Conservation (phyloP, 2,888 invertebrate species). For the Eristalis tenax region DNA sequence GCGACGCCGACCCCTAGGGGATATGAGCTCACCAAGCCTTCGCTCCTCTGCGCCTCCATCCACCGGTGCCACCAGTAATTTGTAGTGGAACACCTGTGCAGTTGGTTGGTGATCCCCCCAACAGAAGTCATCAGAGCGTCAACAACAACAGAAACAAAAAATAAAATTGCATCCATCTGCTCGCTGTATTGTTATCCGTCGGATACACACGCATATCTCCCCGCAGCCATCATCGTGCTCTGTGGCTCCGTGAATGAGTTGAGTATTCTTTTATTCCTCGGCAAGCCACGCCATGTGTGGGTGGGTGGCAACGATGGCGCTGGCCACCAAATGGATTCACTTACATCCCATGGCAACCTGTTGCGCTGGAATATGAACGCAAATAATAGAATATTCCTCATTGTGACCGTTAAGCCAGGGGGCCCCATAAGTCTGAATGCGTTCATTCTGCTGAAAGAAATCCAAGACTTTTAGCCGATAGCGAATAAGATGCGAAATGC, state of each 20-base stretch:
- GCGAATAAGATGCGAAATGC: neutral
- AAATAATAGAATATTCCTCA: neutral
- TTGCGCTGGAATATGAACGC: conserved; percentile 30
- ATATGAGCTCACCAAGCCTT: conserved; percentile 36
- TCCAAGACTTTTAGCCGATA: neutral
- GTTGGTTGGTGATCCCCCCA: neutral
- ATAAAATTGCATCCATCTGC: neutral
- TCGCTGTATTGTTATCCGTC: neutral
- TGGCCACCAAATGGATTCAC: conserved; percentile 33
- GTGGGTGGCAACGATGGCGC: conserved; percentile 21
- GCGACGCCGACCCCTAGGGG: conserved; percentile 54
- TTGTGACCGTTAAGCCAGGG: neutral
- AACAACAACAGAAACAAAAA: neutral
- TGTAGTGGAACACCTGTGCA: neutral
- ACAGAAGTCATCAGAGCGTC: neutral
- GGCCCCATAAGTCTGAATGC: neutral
- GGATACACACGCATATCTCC: neutral
- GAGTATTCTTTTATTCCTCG: neutral
- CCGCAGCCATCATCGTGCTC: too few species aligned
- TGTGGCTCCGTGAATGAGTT: neutral
- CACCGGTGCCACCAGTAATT: neutral
- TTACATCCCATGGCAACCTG: conserved; percentile 24
- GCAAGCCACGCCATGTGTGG: neutral
- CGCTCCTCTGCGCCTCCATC: neutral
- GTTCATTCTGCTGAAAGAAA: neutral